phyloP scores from a whole-genome alignment of 2,797 vertebrate species.

The Percopsis omiscomaycus region DNA sequence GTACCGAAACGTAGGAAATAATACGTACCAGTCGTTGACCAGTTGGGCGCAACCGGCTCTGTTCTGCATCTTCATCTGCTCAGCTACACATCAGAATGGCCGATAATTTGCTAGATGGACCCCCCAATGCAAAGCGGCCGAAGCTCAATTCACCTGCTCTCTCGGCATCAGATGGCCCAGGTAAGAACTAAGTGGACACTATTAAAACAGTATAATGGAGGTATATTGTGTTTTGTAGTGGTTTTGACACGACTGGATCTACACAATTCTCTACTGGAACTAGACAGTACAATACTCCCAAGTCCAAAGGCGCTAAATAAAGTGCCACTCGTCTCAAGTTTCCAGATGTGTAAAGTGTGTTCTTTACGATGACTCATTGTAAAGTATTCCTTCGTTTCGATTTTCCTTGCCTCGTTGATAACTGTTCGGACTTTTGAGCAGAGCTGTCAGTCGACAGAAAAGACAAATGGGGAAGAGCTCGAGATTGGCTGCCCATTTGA shows the following conservation, averaged over 20 bases:
- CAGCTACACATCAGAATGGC: slow-evolving; percentile 80
- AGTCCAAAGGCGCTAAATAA: no score
- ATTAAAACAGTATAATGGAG: background rate
- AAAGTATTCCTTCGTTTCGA: no score
- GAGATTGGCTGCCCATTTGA: no score
- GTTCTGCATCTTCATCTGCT: slow-evolving; percentile 43
- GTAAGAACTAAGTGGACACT: slow-evolving; percentile 71
- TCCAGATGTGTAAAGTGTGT: no score
- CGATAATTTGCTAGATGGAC: slow-evolving; percentile 97
- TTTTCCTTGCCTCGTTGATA: no score
- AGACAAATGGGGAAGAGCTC: no score
- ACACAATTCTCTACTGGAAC: no score
- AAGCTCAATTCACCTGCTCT: slow-evolving; percentile 94
- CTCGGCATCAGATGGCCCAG: slow-evolving; percentile 90
- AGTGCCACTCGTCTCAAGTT: no score
- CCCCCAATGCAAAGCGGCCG: slow-evolving; percentile 93
- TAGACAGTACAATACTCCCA: no score
- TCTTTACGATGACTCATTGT: no score
- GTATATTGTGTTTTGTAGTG: background rate
- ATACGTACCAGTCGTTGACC: slow-evolving; percentile 18
- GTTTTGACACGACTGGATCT: background rate
- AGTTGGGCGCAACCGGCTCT: slow-evolving; percentile 34
- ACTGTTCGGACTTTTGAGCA: no score
- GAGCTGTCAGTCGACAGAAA: no score
- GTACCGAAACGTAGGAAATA: slow-evolving; percentile 46